A percentile compares a stretch with the other conserved stretches of the same genome.
Evolutionary conservation across 2,113 vertebrate genomes (phyloP).

Genomic region (Galeopterus variegatus): DNA sequence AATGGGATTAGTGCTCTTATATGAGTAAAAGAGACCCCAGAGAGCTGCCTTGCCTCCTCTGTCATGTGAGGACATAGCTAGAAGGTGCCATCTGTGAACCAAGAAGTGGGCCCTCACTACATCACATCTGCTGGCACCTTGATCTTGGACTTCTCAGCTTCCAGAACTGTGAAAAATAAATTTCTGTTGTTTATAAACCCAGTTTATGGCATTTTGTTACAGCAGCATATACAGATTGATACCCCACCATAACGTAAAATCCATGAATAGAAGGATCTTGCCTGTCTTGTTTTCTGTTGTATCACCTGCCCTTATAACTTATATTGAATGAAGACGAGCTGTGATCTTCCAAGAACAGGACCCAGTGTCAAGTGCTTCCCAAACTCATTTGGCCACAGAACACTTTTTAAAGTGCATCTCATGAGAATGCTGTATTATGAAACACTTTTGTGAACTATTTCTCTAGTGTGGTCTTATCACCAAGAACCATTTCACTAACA

Average conservation of each 20-base stretch:
- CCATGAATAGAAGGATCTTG: not conserved
- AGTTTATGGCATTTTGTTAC: not conserved
- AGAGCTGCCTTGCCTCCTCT: not conserved
- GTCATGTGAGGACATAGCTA: not conserved
- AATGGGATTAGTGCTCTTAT: not conserved
- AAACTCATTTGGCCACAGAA: not conserved
- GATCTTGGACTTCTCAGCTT: not conserved
- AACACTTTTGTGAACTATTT: not conserved
- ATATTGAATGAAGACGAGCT: not conserved
- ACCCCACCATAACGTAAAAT: not conserved
- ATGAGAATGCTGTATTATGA: not conserved
- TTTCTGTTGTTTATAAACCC: not conserved
- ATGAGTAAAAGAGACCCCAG: not conserved
- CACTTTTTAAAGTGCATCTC: not conserved
- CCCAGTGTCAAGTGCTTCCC: not conserved
- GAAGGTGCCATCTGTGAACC: not conserved
- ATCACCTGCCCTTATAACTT: not conserved
- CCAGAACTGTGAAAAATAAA: not conserved
- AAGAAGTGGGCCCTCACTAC: not conserved
- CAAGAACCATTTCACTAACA: not conserved
- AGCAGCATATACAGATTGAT: not conserved
- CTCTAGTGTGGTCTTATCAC: not conserved
- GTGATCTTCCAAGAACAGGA: constrained; percentile 16
- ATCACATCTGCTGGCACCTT: not conserved
- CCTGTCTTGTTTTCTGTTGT: not conserved